Evolutionary conservation across 2,797 vertebrate genomes (phyloP).

Genomic region (Alosa sapidissima): DNA sequence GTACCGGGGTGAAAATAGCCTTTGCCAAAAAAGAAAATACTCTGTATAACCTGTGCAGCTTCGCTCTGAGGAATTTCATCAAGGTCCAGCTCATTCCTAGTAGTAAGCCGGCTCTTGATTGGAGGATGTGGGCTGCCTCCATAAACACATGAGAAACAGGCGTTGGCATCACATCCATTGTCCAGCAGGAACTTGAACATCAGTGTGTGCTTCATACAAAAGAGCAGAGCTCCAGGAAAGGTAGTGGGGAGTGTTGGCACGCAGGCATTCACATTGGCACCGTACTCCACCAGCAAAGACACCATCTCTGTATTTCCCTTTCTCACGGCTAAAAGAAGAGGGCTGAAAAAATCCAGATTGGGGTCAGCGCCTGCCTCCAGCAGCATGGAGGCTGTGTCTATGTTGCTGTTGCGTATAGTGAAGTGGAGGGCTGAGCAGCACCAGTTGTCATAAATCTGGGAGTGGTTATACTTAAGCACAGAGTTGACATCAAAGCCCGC

Average conservation of each 20-base stretch:
- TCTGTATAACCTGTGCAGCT: slow-evolving; percentile 34
- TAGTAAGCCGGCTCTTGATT: slow-evolving; percentile 27
- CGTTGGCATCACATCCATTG: slow-evolving; percentile 80
- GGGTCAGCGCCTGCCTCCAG: slow-evolving; percentile 86
- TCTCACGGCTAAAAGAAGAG: slow-evolving; percentile 85
- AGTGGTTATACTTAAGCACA: slow-evolving; percentile 75
- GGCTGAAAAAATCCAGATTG: slow-evolving; percentile 82
- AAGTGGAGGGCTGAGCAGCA: slow-evolving; percentile 86
- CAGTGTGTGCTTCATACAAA: slow-evolving; percentile 81
- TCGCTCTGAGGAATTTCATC: slow-evolving; percentile 27
- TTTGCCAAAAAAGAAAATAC: too few relatives aligned
- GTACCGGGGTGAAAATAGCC: too few relatives aligned
- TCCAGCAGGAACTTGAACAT: slow-evolving; percentile 89
- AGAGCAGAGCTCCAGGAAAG: slow-evolving; percentile 87
- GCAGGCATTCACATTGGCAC: slow-evolving; percentile 81
- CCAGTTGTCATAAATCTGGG: slow-evolving; percentile 82
- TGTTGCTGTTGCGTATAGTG: slow-evolving; percentile 80
- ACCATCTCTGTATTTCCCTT: slow-evolving; percentile 79
- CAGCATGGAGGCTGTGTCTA: slow-evolving; percentile 77
- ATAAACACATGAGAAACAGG: slow-evolving; percentile 86
- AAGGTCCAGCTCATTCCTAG: not conserved
- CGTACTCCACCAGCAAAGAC: slow-evolving; percentile 83
- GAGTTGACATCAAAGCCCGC: slow-evolving; percentile 88
- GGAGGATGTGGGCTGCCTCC: slow-evolving; percentile 78
- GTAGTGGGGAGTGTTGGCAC: slow-evolving; percentile 79